Percentiles rank a stretch among this genome's conserved stretches.
Conservation (phyloP, 2,113 vertebrate genomes). For the Gallinago undulata region DNA sequence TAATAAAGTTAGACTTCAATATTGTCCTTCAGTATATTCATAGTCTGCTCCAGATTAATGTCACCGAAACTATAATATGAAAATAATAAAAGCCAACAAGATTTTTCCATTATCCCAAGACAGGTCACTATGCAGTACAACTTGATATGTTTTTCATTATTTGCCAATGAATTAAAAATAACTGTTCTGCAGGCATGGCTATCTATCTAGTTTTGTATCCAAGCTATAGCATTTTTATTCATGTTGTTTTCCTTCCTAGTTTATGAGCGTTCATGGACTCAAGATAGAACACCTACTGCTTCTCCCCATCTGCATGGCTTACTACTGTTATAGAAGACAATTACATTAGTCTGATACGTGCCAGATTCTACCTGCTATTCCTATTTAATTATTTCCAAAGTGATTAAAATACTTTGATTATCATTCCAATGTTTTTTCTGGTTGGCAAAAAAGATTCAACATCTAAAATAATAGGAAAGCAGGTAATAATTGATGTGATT, state of each 20-base stretch:
- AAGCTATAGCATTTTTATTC: neutral
- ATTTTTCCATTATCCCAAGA: neutral
- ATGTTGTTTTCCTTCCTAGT: neutral
- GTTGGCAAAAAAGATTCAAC: neutral
- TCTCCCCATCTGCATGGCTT: neutral
- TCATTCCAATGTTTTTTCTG: neutral
- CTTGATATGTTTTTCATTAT: neutral
- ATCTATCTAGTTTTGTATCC: neutral
- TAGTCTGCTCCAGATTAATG: neutral
- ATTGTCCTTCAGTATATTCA: neutral
- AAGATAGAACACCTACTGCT: neutral
- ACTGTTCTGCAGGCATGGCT: neutral
- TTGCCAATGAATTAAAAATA: neutral
- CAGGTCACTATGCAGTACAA: neutral
- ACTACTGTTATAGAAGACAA: neutral
- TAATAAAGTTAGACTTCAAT: neutral
- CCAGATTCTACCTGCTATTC: neutral
- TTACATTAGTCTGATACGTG: neutral
- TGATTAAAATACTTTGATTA: neutral
- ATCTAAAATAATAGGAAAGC: neutral
- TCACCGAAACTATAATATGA: neutral
- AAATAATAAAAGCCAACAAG: neutral
- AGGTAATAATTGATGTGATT: neutral
- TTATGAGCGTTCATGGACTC: neutral
- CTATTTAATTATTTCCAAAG: neutral